phyloP scores from a whole-genome alignment of 2,113 vertebrate species.

The Gopherus evgoodei region DNA sequence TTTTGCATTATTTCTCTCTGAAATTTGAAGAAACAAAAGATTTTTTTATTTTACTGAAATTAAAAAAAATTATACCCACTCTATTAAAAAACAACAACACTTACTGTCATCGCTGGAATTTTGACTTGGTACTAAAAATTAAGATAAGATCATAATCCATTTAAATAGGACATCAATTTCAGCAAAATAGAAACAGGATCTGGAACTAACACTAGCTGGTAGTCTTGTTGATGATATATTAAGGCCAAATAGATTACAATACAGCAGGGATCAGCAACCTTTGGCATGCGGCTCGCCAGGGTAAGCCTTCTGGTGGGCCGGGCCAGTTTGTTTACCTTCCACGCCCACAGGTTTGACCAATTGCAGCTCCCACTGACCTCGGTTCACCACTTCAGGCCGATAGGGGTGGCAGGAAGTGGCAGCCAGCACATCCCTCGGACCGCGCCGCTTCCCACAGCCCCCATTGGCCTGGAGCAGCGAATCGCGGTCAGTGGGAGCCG shows the following conservation, averaged over 20 bases:
- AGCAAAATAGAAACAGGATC: not conserved
- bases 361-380: no score
- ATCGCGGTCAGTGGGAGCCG: no score
- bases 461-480: no score
- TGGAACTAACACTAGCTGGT: not conserved
- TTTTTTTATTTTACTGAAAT: rapidly evolving
- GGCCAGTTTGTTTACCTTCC: no score
- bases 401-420: no score
- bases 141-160: not conserved
- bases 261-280: not conserved
- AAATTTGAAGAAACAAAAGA: not conserved
- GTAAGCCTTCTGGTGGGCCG: no score
- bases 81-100: not conserved
- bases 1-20: not conserved
- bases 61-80: not conserved
- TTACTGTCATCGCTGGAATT: not conserved
- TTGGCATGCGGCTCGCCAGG: no score
- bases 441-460: no score
- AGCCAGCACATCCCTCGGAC: no score
- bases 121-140: not conserved
- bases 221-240: not conserved
- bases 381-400: no score
- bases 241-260: not conserved
- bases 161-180: not conserved
- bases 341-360: no score